Conservation (phyloP, 2,113 vertebrate species). For the Oncorhynchus tshawytscha region DNA sequence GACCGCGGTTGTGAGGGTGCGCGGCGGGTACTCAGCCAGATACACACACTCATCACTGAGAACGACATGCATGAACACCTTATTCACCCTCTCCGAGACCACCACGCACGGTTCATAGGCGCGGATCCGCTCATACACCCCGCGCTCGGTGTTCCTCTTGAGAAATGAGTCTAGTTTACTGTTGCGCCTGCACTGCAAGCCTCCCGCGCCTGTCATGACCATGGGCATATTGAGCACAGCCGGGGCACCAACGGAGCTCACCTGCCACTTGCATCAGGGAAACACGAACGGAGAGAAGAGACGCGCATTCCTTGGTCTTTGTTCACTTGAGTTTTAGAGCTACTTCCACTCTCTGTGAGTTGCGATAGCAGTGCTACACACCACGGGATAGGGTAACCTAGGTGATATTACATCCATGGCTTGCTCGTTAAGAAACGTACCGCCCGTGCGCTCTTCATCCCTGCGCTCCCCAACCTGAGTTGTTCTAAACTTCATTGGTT, state of each 20-base stretch:
- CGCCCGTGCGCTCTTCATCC: background rate
- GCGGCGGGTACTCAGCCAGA: constrained; percentile 74
- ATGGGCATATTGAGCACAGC: constrained; percentile 42
- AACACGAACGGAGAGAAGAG: background rate
- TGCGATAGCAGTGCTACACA: background rate
- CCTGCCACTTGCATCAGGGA: constrained; percentile 12
- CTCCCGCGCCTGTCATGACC: constrained; percentile 47
- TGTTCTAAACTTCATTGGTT: background rate
- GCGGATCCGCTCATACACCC: constrained; percentile 72
- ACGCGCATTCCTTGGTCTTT: background rate
- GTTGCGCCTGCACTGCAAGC: constrained; percentile 52
- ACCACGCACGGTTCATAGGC: constrained; percentile 76
- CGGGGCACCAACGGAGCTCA: background rate
- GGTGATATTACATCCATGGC: background rate
- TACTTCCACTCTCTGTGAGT: too few relatives aligned
- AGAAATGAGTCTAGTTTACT: constrained; percentile 76
- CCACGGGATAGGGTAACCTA: background rate
- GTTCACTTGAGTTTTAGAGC: background rate
- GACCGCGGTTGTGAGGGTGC: constrained; percentile 61
- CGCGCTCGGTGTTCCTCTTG: constrained; percentile 66
- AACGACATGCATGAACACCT: constrained; percentile 75
- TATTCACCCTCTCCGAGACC: constrained; percentile 63
- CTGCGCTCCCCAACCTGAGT: background rate
- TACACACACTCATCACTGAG: constrained; percentile 75
- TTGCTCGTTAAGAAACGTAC: too few relatives aligned